phyloP scores from a whole-genome alignment of 2,797 vertebrate genomes.

The Austrolebias charrua region DNA sequence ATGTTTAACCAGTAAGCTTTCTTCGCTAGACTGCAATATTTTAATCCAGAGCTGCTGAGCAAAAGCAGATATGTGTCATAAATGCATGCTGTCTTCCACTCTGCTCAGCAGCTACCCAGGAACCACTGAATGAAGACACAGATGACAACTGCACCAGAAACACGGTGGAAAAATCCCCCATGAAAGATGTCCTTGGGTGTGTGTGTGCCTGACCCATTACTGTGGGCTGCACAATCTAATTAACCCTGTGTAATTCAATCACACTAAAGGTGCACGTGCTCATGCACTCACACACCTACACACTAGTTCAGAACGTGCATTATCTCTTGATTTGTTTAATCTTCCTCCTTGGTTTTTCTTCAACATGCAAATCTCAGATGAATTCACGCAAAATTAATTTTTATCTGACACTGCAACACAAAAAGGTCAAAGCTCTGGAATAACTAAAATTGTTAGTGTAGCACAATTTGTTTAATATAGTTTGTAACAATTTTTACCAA shows the following conservation, averaged over 20 bases:
- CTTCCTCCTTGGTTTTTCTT: neutral
- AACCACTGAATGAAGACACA: conserved; percentile 45
- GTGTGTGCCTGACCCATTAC: conserved; percentile 49
- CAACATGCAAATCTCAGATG: conserved; percentile 16
- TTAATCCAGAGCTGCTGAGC: conserved; percentile 14
- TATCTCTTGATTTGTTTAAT: conserved; percentile 7
- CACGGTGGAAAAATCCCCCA: conserved; percentile 47
- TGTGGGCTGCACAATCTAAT: conserved; percentile 67
- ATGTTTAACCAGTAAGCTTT: conserved; percentile 4
- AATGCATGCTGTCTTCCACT: conserved; percentile 41
- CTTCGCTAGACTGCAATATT: conserved; percentile 4
- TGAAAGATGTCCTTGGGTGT: conserved; percentile 48
- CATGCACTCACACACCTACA: conserved; percentile 27
- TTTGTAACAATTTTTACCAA: neutral
- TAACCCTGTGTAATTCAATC: conserved; percentile 74
- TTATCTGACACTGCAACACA: conserved; percentile 29
- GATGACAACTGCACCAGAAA: conserved; percentile 51
- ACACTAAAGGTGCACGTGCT: conserved; percentile 48
- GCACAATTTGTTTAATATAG: neutral
- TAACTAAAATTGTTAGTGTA: neutral
- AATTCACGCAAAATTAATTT: conserved; percentile 29
- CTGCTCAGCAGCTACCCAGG: conserved; percentile 45
- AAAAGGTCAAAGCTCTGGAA: conserved; percentile 18
- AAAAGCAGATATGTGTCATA: conserved; percentile 38
- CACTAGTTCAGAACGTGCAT: conserved; percentile 23